A percentile compares a stretch with the other conserved stretches of the same genome.
phyloP scores from a whole-genome alignment of 2,797 vertebrate species.

The Periparus ater region DNA sequence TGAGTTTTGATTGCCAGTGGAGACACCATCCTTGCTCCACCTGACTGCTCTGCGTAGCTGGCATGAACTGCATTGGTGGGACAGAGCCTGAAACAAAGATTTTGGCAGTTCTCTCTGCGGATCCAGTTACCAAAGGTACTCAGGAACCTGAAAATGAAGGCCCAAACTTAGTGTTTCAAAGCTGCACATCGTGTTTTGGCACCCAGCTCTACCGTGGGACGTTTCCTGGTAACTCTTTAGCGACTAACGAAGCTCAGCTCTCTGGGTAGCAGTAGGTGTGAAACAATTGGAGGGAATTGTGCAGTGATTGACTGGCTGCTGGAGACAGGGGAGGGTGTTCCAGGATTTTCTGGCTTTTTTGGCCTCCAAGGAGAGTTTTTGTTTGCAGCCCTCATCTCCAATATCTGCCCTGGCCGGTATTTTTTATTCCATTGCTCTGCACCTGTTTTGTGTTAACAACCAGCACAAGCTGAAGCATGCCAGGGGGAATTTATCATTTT shows the following conservation, averaged over 20 bases:
- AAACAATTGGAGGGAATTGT: neutral
- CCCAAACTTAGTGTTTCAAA: fast-evolving
- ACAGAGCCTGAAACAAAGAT: neutral
- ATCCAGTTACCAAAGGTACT: neutral
- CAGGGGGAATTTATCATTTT: neutral
- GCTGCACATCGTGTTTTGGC: neutral
- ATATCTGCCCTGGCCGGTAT: neutral
- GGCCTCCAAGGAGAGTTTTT: neutral
- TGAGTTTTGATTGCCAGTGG: neutral
- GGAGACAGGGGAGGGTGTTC: neutral
- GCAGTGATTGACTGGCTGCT: neutral
- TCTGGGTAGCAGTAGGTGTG: neutral
- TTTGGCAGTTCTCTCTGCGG: neutral
- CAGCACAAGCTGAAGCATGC: neutral
- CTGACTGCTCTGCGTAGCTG: neutral
- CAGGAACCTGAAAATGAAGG: neutral
- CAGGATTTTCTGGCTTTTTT: neutral
- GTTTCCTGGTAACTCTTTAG: neutral
- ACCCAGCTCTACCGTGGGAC: neutral
- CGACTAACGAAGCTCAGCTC: neutral
- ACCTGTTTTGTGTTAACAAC: slow-evolving; percentile 48
- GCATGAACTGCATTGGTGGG: fast-evolving
- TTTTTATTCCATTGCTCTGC: slow-evolving; percentile 24
- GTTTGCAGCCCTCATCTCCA: neutral
- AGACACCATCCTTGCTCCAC: neutral